Evolutionary conservation across 2,797 vertebrate genomes (phyloP), one percentile per base, ranked within the genome.

Genomic region (Prunella strophiata): DNA sequence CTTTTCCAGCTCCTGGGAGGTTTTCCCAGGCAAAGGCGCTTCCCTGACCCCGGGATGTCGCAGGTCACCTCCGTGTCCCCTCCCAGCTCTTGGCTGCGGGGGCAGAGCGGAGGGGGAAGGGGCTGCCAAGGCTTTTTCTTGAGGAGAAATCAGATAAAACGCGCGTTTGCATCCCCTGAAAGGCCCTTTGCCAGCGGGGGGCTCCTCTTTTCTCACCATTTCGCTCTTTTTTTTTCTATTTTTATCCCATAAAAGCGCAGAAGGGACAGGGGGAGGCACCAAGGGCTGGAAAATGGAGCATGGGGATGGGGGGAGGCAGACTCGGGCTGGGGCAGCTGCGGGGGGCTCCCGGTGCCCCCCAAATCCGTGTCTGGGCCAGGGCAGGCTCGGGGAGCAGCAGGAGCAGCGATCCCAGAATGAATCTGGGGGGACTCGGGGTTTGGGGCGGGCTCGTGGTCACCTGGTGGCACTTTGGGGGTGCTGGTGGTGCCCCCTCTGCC

Each of bases 221-320:
- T 86, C 36, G 36, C 15, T 26, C 77, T 95, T 65, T 84, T 86
- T 83, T 29, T 86, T 81, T 71, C 92, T 96, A 93, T 95, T 95
- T 95, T 78, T 5, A 58, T 92, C 78, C 94, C 92, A 74, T 81
- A 18, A 96, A 95, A n/a, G 54, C 32, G 1, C 32, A 10, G 32
- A 55, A 85, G 77, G 92, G 90, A 81, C 61, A 22, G 78, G 42
- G 73, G 3, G 52, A 84, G 52, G n/a, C 52, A 78, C 36, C 30
- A 36, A 78, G 81, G 74, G 71, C 27, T 94, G 92, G 88, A 27
- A 95, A 96, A 85, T 75, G 90, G 92, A 87, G 58, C 90, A 65
- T 11, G 4, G 68, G 87, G 72, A 2, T 7, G 34, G 51, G 52
- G 48, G 42, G 47, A 76, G 73, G 47, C 36, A 11, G 11, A 2